Base-by-base conservation (phyloP, 2,113 vertebrate species). In the Motacilla tschutschensis region DNA sequence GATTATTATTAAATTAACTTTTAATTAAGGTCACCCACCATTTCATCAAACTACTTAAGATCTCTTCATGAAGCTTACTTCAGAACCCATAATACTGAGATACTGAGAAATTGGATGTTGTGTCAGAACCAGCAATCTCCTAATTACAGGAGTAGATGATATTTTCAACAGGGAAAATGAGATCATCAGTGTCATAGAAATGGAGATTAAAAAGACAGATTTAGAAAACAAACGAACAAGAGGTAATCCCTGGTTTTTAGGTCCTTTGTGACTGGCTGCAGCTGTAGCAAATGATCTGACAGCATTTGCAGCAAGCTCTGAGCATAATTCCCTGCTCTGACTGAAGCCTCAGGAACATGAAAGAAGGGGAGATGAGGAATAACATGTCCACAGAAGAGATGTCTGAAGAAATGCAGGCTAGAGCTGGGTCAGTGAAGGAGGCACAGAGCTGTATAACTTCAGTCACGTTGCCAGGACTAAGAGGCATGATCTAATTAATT, bases 111-210 rank as follows among this genome's bases (percentile, higher is more conserved):
- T 90, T 36, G 90, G 47, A 86, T 66, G 79, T 25, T 82, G 40
- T 44, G 82, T 59, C 67, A 87, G 66, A 93, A 90, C 66, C 26
- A 84, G 71, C 89, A 91, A 82, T 90, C 92, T 91, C 72, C 84
- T 88, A 93, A 90, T 93, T 90, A 91, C 85, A 88, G 72, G 67
- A 90, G 60, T 70, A 79, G 79, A 90, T 53, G 24, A 33, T 79
- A 91, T 79, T 93, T 95, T 94, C 84, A 85, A 20, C 64, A 66
- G 71, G 67, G 79, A 94, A 93, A 91, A 95, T 90, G 84, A 84
- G 81, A 91, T 90, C 92, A 90, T 91, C 92, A 93, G n/a, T 90
- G 76, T 94, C 84, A 93, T 82, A 94, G 91, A 93, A 94, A 93
- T 55, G 83, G 55, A 88, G 87, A 90, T 90, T 91, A 88, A 93